Base-by-base conservation (phyloP, 1,140 invertebrate species). In the Drosophila parabipectinata region DNA sequence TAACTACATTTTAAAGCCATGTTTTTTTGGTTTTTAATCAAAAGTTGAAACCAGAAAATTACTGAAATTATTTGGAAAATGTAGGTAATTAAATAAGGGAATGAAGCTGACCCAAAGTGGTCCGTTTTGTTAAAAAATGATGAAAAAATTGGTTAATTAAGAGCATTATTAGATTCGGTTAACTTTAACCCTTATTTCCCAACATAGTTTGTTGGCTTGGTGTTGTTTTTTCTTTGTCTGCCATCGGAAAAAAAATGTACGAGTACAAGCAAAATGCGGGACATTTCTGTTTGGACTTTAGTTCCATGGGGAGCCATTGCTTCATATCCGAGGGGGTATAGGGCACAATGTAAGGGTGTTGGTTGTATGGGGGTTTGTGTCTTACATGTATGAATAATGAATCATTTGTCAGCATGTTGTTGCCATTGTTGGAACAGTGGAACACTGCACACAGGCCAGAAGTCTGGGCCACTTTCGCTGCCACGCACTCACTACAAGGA, bases 371-470 rank as follows among this genome's bases (percentile, higher is more conserved):
- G 15, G 34, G 15, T 66, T 32, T 56, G 32, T 64, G 52, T 51
- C 47, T 34, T 74, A 53, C 37, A 48, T 75, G 45, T 87, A 87
- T 87, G 82, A 88, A 87, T 87, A 87, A 87, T 87, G 78, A 82
- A 87, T 87, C 83, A 87, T 87, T 87, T 87, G 83, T 72, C 74
- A 63, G 79, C 56, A 62, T 72, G 58, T 78, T 82, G 56, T 72
- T 37, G 32, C 59, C 57, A 69, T 18, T 52, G 28, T 21, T 52
- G 50, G 71, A 81, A 78, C 68, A 64, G 56, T 3, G 10, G 34
- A 37, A 75, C 75, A 67, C 30, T 76, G 69, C 75, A 85, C 64
- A 63, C 54, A 71, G 68, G 68, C 73, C 73, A 72, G 18, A 75
- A 72, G 72, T 84, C 82, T 63, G 58, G 57, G 69, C 47, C 57